Percentiles rank a stretch among this genome's conserved stretches.
Conservation (phyloP, 2,888 invertebrate species). For the Artemia sinica region DNA sequence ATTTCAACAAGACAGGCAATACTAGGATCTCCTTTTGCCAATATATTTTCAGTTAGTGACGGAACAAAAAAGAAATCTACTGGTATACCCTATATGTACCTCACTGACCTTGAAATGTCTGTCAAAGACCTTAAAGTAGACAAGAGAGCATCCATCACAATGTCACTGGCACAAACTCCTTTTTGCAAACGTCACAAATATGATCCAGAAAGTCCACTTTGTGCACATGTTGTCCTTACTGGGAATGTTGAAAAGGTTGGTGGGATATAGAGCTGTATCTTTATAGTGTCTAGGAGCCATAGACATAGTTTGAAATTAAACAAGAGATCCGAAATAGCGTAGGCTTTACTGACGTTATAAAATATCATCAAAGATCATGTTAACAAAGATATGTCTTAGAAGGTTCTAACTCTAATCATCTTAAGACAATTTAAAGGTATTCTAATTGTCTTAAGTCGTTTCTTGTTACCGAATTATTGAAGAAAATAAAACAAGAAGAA, state of each 20-base stretch:
- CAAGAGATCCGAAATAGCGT: too few species aligned
- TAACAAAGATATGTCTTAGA: too few species aligned
- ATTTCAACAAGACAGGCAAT: constrained; percentile 44
- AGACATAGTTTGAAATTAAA: too few species aligned
- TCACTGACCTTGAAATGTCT: constrained; percentile 51
- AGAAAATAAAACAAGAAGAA: too few species aligned
- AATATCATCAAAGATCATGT: too few species aligned
- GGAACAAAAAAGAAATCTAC: constrained; percentile 47
- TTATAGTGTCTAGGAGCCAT: too few species aligned
- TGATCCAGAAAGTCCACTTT: constrained; percentile 59
- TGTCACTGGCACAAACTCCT: constrained; percentile 47
- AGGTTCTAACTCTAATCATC: too few species aligned
- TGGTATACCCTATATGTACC: constrained; percentile 53
- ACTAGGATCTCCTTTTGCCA: constrained; percentile 47
- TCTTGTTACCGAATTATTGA: too few species aligned
- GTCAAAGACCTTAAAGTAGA: constrained; percentile 47
- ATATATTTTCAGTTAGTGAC: constrained; percentile 51
- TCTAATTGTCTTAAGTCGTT: too few species aligned
- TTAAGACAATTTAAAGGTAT: too few species aligned
- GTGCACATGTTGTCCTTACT: constrained; percentile 50
- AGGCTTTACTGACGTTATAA: too few species aligned
- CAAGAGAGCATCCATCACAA: constrained; percentile 39
- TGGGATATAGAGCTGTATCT: neutral
- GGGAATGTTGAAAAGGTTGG: constrained; percentile 47
- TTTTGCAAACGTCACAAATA: constrained; percentile 44